A percentile compares a stretch with the other conserved stretches of the same genome.
Conservation (phyloP, 1,140 invertebrate genomes). For the Drosophila takahashii region DNA sequence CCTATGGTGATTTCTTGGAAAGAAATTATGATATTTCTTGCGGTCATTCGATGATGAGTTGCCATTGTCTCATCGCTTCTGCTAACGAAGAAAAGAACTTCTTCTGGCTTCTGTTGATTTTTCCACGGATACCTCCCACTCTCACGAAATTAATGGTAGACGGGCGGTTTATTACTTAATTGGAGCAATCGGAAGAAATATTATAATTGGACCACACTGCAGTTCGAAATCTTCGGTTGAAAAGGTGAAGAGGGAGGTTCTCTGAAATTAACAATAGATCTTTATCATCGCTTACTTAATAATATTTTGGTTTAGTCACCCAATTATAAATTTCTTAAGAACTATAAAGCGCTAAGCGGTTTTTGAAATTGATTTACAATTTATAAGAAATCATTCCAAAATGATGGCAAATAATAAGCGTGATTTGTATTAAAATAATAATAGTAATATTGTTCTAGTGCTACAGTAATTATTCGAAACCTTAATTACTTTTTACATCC, state of each 20-base stretch:
- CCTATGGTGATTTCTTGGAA: constrained; percentile 80
- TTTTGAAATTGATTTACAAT: too few species aligned
- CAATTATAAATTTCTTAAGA: not conserved
- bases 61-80: constrained; percentile 40
- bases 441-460: too few species aligned
- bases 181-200: constrained; percentile 17
- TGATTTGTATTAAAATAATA: too few species aligned
- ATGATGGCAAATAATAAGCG: too few species aligned
- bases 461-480: too few species aligned
- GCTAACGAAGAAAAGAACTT: constrained; percentile 10
- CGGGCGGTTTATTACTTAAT: constrained; percentile 38
- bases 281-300: not conserved
- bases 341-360: too few species aligned
- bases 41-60: constrained; percentile 50
- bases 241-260: constrained; percentile 3
- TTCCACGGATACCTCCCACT: constrained; percentile 32
- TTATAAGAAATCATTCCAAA: too few species aligned
- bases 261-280: not conserved
- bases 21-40: constrained; percentile 71
- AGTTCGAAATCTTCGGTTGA: constrained; percentile 4
- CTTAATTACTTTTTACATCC: not conserved
- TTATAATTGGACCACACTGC: constrained; percentile 20
- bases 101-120: constrained; percentile 28
- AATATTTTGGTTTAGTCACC: not conserved
- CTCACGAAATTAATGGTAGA: constrained; percentile 19